phyloP scores from a whole-genome alignment of 2,797 vertebrate genomes.

The Coreius guichenoti region DNA sequence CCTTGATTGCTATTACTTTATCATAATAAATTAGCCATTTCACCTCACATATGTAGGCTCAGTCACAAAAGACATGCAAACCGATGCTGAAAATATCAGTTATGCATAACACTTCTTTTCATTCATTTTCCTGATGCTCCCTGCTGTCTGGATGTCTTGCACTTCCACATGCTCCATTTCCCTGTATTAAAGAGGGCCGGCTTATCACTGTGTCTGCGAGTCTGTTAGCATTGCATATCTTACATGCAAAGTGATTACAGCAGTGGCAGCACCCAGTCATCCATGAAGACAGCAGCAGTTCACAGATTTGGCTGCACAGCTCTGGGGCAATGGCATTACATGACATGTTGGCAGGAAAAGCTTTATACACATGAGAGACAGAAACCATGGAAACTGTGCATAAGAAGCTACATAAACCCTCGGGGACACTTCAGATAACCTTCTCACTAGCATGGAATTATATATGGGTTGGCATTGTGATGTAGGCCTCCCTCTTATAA shows the following conservation, averaged over 20 bases:
- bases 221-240: slow-evolving; percentile 48
- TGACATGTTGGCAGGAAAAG: slow-evolving; percentile 55
- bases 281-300: slow-evolving; percentile 55
- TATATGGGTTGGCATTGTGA: slow-evolving; percentile 1
- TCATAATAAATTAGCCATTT: neutral
- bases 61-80: slow-evolving; percentile 6
- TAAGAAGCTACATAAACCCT: slow-evolving; percentile 35
- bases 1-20: neutral
- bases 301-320: slow-evolving; percentile 50
- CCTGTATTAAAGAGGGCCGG: slow-evolving; percentile 38
- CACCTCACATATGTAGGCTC: neutral
- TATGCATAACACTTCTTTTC: slow-evolving; percentile 7
- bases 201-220: slow-evolving; percentile 41
- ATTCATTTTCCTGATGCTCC: slow-evolving; percentile 24
- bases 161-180: slow-evolving; percentile 27
- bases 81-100: slow-evolving; percentile 7
- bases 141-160: slow-evolving; percentile 44
- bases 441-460: neutral
- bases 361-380: slow-evolving; percentile 55
- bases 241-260: slow-evolving; percentile 54
- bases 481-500: neutral
- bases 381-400: slow-evolving; percentile 40
- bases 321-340: slow-evolving; percentile 58
- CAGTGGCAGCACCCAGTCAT: slow-evolving; percentile 44
- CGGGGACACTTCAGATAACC: slow-evolving; percentile 27